Base-by-base conservation (phyloP, 1,140 invertebrate species). In the Hycleus phaleratus region DNA sequence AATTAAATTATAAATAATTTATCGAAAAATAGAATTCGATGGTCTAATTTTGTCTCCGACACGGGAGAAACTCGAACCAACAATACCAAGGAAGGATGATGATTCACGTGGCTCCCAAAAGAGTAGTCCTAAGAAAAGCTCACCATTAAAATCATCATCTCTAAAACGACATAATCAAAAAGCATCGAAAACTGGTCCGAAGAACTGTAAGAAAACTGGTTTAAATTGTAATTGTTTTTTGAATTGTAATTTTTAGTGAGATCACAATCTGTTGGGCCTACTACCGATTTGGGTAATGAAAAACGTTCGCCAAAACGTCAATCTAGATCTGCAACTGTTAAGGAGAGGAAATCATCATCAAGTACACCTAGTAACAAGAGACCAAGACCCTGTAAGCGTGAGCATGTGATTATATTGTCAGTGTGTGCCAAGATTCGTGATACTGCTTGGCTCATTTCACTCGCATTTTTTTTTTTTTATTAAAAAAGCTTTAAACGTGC, bases 271-370 rank as follows among this genome's bases (percentile, higher is more conserved):
- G 81, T 85, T 61, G 85, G 84, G 55, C 84, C 84, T 8, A 74
- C 74, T 56, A 67, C 68, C 48, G 75, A 76, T 56, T 67, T 69
- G 52, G 69, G 71, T 63, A 73, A 67, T 61, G 82, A 85, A 63
- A 85, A 83, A 72, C 77, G 82, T 60, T 87, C 86, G 12, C 87
- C 88, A 25, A 88, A 88, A 67, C 81, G 86, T 56, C 84, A 87
- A 60, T 80, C 85, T 32, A 83, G 75, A 75, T 85, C 77, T 55
- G 82, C 78, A 61, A 82, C 75, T 70, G 77, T 69, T 69, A 79
- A 63, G 69, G 71, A 60, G 74, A 78, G 75, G 72, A 78, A 74
- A 52, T 52, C 73, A 63, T 55, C 63, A 45, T 52, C 60, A 8
- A 66, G 65, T 59, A 74, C 73, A 54, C 78, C 77, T 56, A 79